Conservation (phyloP, 2,888 invertebrate species). For the Blastobasis adustella region DNA sequence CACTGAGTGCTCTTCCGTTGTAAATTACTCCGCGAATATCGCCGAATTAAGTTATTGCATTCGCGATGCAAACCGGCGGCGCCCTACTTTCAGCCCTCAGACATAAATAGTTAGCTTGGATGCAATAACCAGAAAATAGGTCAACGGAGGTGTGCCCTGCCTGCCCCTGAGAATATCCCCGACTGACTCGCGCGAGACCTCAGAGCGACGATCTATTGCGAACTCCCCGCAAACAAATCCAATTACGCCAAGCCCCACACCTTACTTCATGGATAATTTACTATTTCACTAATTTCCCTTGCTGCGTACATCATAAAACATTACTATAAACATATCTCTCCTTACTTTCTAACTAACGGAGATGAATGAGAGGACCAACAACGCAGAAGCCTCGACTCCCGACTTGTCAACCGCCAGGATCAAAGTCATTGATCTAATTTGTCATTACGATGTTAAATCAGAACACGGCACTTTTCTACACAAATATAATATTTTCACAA, state of each 20-base stretch:
- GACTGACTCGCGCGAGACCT: constrained; percentile 36
- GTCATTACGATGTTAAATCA: constrained; percentile 29
- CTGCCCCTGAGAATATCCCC: constrained; percentile 45
- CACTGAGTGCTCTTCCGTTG: background rate
- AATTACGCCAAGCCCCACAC: constrained; percentile 16
- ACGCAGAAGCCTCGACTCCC: constrained; percentile 46
- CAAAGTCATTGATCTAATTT: constrained; percentile 60
- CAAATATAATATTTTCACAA: constrained; percentile 3
- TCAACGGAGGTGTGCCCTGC: constrained; percentile 71
- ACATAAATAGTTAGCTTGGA: constrained; percentile 67
- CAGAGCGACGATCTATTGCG: constrained; percentile 42
- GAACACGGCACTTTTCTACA: constrained; percentile 13
- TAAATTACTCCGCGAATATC: constrained; percentile 13
- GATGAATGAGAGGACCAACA: constrained; percentile 42
- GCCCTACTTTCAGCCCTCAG: constrained; percentile 59
- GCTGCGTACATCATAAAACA: constrained; percentile 27
- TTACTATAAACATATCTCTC: constrained; percentile 33
- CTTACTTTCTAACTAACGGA: constrained; percentile 47
- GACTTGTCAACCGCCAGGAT: constrained; percentile 49
- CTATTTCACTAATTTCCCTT: constrained; percentile 18
- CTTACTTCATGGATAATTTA: constrained; percentile 23
- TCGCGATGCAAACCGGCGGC: constrained; percentile 47
- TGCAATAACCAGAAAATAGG: constrained; percentile 74
- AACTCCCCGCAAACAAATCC: constrained; percentile 32
- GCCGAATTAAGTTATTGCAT: constrained; percentile 37